Evolutionary conservation across 2,797 vertebrate species (phyloP).

Genomic region (Salarias fasciatus): DNA sequence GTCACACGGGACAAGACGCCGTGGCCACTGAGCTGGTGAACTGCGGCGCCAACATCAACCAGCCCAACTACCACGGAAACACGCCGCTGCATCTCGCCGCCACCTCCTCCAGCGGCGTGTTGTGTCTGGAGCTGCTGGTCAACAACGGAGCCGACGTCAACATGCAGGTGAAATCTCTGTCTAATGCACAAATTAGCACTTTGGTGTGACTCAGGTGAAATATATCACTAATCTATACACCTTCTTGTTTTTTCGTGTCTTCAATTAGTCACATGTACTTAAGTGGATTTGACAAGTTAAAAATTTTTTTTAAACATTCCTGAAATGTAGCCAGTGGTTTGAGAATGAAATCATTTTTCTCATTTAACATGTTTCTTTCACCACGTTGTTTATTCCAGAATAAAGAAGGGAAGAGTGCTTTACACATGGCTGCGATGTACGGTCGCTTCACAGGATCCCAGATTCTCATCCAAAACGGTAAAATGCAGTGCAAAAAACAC

Average conservation of each 20-base stretch:
- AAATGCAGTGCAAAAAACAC: slow-evolving; percentile 3
- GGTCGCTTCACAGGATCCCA: slow-evolving; percentile 96
- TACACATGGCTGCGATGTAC: slow-evolving; percentile 94
- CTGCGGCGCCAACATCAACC: slow-evolving; percentile 92
- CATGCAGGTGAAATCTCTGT: slow-evolving; percentile 87
- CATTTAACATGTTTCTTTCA: neutral
- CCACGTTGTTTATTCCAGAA: slow-evolving; percentile 83
- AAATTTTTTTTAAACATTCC: no score
- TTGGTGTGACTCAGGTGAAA: no score
- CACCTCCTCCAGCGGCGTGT: slow-evolving; percentile 91
- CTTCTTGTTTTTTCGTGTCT: no score
- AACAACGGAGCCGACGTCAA: slow-evolving; percentile 96
- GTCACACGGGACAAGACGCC: slow-evolving; percentile 91
- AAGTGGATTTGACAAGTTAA: no score
- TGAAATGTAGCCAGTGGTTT: neutral
- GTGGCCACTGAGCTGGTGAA: slow-evolving; percentile 94
- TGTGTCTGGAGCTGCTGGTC: slow-evolving; percentile 94
- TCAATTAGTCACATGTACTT: no score
- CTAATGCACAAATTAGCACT: no score
- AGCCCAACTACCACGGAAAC: slow-evolving; percentile 89
- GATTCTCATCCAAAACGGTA: slow-evolving; percentile 98
- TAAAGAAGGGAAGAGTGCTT: slow-evolving; percentile 93
- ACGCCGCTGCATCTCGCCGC: slow-evolving; percentile 94
- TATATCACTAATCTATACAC: no score
- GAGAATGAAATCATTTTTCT: no score